These are phyloP conservation scores for Lytechinus variegatus DNA, from an alignment of 35 echinoderm and acorn worm species.

Conservation along the genomic window DNA sequence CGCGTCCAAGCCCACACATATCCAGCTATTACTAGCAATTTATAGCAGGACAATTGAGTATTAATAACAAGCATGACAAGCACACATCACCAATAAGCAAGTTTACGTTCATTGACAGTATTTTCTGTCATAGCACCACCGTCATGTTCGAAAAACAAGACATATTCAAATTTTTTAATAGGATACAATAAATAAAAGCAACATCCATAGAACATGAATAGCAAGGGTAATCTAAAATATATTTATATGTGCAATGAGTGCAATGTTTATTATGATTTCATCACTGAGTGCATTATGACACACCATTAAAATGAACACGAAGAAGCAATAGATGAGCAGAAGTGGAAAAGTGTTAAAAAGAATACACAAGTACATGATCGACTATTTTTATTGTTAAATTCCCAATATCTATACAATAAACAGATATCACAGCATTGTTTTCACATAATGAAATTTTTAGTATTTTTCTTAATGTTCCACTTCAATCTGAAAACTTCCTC, in stretches of 20 bases:
- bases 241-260: neutral
- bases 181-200: no score
- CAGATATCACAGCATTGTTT: neutral
- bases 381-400: neutral
- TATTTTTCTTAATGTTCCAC: neutral
- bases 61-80: no score
- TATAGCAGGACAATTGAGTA: no score
- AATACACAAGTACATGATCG: neutral
- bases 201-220: no score
- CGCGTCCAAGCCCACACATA: no score
- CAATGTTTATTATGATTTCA: neutral
- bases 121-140: no score
- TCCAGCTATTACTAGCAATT: no score
- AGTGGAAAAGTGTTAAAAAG: neutral
- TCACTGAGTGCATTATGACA: neutral
- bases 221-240: no score
- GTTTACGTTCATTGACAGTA: no score
- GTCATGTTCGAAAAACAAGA: no score
- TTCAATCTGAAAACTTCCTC: neutral
- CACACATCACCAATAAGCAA: no score
- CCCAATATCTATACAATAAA: neutral
- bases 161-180: no score
- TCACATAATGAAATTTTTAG: neutral
- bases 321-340: neutral
- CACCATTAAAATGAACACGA: neutral